Base-by-base conservation (phyloP, 2,113 vertebrate genomes). In the Chitala chitala region DNA sequence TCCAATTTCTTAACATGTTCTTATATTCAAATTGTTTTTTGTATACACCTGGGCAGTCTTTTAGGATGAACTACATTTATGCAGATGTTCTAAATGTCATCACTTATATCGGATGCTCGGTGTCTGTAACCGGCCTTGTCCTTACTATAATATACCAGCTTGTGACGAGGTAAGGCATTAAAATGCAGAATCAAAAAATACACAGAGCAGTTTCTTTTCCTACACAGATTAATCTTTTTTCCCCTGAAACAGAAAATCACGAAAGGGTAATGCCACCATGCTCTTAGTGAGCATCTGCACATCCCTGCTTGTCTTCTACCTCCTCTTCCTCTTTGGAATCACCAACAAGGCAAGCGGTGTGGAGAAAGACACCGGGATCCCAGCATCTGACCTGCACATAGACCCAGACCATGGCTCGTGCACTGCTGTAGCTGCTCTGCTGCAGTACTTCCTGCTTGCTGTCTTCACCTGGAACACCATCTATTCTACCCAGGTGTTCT, bases 301-400 rank as follows among this genome's bases (percentile, higher is more conserved):
- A 38, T 86, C 86, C 9, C 79, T 92, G 86, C 72, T 90, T 12
- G 78, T 87, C 75, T 92, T 92, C 78, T 92, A 89, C 77, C 84
- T 89, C 20, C 80, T 88, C 78, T 92, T 92, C 75, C 74, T 91
- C 75, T 82, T 79, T 81, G 87, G 85, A 74, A 86, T 82, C 61
- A 82, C 87, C 82, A 89, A 86, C 20, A 0, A 5, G 3, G n/a
- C 66, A 54, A 1, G 1, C 17, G 15, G 17, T 29, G 1, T 33
- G 22, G 22, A 61, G 17, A 33, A 63, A 1, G 4, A 0, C 0
- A 82, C 81, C 46, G 29, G 20, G 8, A 24, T 80, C 0, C 77
- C 24, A 8, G 1, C 0, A 0, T 29, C 17, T 0, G 84, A 82
- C 9, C 1, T 0, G 0, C 0, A 5, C 5, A 7, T 42, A 3